Conservation (phyloP, 2,888 invertebrate genomes). For the Drosophila austrosaltans region DNA sequence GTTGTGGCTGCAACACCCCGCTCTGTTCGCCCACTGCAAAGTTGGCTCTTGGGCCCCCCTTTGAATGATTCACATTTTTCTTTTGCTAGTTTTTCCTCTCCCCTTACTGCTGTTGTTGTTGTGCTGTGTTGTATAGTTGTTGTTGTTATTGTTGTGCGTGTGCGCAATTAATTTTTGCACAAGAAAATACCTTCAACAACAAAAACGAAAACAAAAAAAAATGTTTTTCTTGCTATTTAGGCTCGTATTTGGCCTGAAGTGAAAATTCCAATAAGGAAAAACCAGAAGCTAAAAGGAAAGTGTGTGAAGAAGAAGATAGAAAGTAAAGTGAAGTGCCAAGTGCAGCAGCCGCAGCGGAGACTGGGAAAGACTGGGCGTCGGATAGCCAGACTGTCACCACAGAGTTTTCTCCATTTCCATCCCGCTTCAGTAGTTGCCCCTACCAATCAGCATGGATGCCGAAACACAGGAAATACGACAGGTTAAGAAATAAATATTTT, state of each 20-base stretch:
- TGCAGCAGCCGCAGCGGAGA: slow-evolving; percentile 41
- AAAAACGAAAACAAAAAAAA: slow-evolving; percentile 22
- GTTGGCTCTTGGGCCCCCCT: slow-evolving; percentile 42
- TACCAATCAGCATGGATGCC: slow-evolving; percentile 76
- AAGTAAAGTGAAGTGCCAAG: slow-evolving; percentile 70
- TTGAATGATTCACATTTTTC: slow-evolving; percentile 76
- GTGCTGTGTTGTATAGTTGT: slow-evolving; percentile 12
- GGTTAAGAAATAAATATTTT: slow-evolving; percentile 69
- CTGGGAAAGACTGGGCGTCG: slow-evolving; percentile 69
- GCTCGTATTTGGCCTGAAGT: slow-evolving; percentile 62
- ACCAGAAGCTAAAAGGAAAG: slow-evolving; percentile 45
- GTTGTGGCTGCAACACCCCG: slow-evolving; percentile 51
- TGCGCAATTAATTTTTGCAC: slow-evolving; percentile 67
- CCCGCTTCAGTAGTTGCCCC: slow-evolving; percentile 9
- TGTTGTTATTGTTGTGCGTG: slow-evolving; percentile 60
- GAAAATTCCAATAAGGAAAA: slow-evolving; percentile 64
- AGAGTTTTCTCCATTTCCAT: slow-evolving; percentile 30
- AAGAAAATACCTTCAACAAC: slow-evolving; percentile 40
- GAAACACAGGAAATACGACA: slow-evolving; percentile 83
- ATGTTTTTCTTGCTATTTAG: slow-evolving; percentile 54
- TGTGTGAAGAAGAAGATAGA: slow-evolving; percentile 57
- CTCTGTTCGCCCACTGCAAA: slow-evolving; percentile 59
- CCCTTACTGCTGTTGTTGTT: slow-evolving; percentile 18
- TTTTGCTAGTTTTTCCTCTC: slow-evolving; percentile 48
- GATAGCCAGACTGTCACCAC: slow-evolving; percentile 59